A percentile compares a stretch with the other conserved stretches of the same genome.
These are phyloP conservation scores for Zoroaster sp. DNA, from an alignment of 53 echinoderm and acorn worm genomes.

Conservation along the genomic window DNA sequence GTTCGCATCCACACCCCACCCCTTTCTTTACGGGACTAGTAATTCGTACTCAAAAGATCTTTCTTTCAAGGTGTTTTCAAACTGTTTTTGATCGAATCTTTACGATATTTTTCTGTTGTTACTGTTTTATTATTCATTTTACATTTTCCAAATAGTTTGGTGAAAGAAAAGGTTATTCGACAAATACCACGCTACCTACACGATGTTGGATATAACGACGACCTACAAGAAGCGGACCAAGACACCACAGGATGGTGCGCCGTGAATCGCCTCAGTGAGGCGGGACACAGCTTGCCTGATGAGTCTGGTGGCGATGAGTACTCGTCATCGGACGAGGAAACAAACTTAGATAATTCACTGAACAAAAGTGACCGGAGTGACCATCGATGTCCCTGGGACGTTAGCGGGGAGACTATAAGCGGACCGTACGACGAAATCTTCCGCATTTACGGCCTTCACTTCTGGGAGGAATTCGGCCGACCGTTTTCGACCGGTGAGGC, in stretches of 20 bases:
- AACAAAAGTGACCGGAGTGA: not conserved
- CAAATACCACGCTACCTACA: not conserved
- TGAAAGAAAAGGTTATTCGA: not conserved
- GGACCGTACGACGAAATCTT: slow-evolving; percentile 1
- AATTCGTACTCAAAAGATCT: not conserved
- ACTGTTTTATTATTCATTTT: not conserved
- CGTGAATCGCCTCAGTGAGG: not conserved
- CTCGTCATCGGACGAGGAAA: not conserved
- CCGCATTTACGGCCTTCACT: not conserved
- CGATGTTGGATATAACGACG: not conserved
- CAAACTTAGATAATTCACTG: not conserved
- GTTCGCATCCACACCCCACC: not conserved
- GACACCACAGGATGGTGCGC: not conserved
- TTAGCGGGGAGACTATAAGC: not conserved
- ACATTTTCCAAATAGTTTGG: not conserved
- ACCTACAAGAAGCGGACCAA: not conserved
- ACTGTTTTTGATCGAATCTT: not conserved
- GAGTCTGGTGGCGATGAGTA: not conserved
- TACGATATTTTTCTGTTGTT: not conserved
- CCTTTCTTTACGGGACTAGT: not conserved
- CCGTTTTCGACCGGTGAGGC: not conserved
- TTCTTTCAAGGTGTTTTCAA: not conserved
- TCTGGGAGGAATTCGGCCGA: slow-evolving; percentile 41
- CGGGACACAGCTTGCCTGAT: not conserved
- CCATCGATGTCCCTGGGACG: not conserved